phyloP scores from a whole-genome alignment of 1,140 invertebrate genomes.

The Psix sp. region DNA sequence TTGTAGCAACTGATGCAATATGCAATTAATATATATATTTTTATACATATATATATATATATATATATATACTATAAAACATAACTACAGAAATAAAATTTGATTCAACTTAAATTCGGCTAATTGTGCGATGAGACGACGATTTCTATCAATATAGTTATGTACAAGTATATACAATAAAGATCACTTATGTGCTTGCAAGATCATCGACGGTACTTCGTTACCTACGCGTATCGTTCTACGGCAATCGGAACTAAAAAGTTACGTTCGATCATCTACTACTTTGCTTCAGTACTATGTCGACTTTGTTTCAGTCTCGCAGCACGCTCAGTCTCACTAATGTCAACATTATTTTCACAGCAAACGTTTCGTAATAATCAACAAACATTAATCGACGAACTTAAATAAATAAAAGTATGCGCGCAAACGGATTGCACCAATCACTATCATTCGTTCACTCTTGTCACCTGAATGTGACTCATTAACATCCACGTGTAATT shows the following conservation, averaged over 20 bases:
- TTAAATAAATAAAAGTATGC: conserved; percentile 15
- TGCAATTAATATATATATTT: conserved; percentile 58
- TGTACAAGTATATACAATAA: conserved; percentile 69
- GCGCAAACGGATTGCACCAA: conserved; percentile 22
- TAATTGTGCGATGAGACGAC: conserved; percentile 67
- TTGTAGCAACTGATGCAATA: conserved; percentile 60
- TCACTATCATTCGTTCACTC: conserved; percentile 18
- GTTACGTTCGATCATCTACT: conserved; percentile 1
- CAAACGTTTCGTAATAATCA: conserved; percentile 4
- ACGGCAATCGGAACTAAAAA: conserved; percentile 20
- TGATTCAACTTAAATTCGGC: conserved; percentile 57
- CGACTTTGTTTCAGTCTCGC: conserved; percentile 12
- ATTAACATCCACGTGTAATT: conserved; percentile 41
- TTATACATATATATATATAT: too few species aligned
- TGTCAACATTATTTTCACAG: conserved; percentile 8
- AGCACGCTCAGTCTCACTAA: conserved; percentile 53
- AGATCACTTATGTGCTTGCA: conserved; percentile 19
- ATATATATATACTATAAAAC: conserved; percentile 64
- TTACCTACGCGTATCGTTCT: conserved; percentile 5
- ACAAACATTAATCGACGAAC: conserved; percentile 13
- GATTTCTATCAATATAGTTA: conserved; percentile 62
- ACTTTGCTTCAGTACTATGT: conserved; percentile 15
- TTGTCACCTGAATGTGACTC: conserved; percentile 28
- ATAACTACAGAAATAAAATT: conserved; percentile 65
- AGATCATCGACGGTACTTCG: conserved; percentile 12